Percentiles rank a stretch among this genome's conserved stretches.
These are phyloP conservation scores for Tor tambroides DNA, from an alignment of 2,113 vertebrate genomes.

Conservation along the genomic window DNA sequence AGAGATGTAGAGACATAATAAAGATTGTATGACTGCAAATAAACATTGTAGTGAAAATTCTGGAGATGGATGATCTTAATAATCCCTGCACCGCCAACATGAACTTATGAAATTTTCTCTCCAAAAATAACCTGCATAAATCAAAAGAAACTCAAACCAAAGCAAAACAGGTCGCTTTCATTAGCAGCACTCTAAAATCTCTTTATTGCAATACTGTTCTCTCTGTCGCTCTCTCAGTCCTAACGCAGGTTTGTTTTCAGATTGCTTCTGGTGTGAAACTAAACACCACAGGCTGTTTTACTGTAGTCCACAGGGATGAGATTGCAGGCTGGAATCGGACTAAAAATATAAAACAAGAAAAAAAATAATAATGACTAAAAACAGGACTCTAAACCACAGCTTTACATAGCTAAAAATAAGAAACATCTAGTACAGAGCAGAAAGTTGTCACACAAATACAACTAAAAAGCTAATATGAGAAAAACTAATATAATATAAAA, in stretches of 20 bases:
- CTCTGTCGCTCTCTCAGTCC: neutral
- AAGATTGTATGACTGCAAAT: neutral
- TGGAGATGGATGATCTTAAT: neutral
- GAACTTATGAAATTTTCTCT: neutral
- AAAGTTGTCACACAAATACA: neutral
- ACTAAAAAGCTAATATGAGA: neutral
- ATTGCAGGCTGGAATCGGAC: neutral
- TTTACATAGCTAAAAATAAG: constrained; percentile 12
- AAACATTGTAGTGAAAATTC: neutral
- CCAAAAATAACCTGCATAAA: neutral
- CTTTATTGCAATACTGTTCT: neutral
- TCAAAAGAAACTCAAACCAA: neutral
- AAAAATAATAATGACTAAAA: neutral
- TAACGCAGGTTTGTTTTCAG: constrained; percentile 7
- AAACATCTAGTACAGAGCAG: neutral
- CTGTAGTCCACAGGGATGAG: neutral
- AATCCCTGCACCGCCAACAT: neutral
- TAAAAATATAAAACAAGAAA: neutral
- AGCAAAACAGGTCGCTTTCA: neutral
- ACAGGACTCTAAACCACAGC: neutral
- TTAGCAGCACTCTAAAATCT: neutral
- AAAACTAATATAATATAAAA: too few species aligned
- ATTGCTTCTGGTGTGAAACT: constrained; percentile 29
- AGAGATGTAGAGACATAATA: neutral
- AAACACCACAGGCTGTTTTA: constrained; percentile 15